Percentiles rank a stretch among this genome's conserved stretches.
Conservation (phyloP, 2,113 vertebrate genomes). For the Apus apus region DNA sequence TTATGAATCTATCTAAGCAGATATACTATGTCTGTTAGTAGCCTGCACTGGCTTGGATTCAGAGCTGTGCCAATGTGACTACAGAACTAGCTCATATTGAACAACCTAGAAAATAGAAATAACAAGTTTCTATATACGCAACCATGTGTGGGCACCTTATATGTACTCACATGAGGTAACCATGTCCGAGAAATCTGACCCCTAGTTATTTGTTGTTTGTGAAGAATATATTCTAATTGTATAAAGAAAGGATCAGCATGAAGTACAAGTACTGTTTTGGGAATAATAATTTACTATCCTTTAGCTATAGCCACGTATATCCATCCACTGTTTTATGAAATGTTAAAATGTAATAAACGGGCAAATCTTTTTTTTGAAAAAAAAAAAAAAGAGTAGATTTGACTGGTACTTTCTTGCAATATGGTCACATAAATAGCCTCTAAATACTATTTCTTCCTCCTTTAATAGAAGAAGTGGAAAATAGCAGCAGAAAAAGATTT, state of each 20-base stretch:
- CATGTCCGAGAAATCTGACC: neutral
- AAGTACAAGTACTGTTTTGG: neutral
- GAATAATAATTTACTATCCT: neutral
- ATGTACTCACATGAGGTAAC: neutral
- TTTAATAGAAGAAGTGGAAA: neutral
- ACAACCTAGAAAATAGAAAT: neutral
- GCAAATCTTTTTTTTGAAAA: neutral
- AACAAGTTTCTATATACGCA: neutral
- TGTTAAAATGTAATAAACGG: neutral
- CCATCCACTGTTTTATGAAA: neutral
- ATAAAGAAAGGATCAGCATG: neutral
- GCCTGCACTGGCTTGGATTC: neutral
- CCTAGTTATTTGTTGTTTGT: neutral
- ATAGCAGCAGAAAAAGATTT: neutral
- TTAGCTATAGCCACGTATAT: neutral
- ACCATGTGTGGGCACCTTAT: neutral
- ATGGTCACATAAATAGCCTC: neutral
- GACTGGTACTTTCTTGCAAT: neutral
- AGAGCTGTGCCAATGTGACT: neutral
- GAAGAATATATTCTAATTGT: neutral
- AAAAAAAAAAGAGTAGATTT: neutral
- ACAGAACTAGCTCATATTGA: fast-evolving
- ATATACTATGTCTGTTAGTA: neutral
- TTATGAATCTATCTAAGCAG: neutral
- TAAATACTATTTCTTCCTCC: neutral